phyloP scores from a whole-genome alignment of 23 tunicate genomes.

The Corella eumyota region DNA sequence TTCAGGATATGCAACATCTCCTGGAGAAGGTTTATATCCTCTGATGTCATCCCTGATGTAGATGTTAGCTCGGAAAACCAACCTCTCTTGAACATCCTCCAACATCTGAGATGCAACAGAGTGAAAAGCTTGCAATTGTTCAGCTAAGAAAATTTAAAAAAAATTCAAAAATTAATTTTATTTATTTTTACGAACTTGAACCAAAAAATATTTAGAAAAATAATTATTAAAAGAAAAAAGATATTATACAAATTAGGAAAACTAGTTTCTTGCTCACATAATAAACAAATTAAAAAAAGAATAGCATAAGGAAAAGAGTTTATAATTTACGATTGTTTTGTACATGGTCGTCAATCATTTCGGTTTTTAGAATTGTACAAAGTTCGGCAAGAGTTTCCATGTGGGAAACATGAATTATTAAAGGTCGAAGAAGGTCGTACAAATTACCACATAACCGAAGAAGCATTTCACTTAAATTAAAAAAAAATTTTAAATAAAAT shows the following conservation, averaged over 20 bases:
- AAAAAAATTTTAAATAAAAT: too few species aligned
- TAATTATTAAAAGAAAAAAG: not conserved
- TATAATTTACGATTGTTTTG: slow-evolving; percentile 66
- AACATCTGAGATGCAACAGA: slow-evolving; percentile 78
- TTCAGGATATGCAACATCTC: slow-evolving; percentile 96
- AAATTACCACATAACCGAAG: slow-evolving; percentile 73
- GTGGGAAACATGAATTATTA: slow-evolving; percentile 95
- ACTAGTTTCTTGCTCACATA: not conserved
- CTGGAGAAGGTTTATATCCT: slow-evolving; percentile 88
- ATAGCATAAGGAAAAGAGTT: not conserved
- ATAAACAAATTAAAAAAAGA: too few species aligned
- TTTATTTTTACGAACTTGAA: not conserved
- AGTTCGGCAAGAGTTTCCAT: slow-evolving; percentile 97
- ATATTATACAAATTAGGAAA: not conserved
- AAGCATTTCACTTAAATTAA: slow-evolving; percentile 77
- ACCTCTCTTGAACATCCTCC: slow-evolving; percentile 96
- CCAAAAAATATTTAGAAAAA: not conserved
- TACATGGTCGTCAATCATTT: slow-evolving; percentile 98
- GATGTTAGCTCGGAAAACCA: slow-evolving; percentile 89
- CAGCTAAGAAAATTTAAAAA: slow-evolving; percentile 21
- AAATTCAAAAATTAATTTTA: not conserved
- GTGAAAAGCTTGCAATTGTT: slow-evolving; percentile 87
- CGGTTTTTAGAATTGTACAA: slow-evolving; percentile 87
- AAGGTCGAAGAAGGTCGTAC: slow-evolving; percentile 90
- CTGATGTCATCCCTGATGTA: slow-evolving; percentile 88